These are phyloP conservation scores for Albula goreensis DNA, from an alignment of 2,113 vertebrate genomes.

Conservation along the genomic window DNA sequence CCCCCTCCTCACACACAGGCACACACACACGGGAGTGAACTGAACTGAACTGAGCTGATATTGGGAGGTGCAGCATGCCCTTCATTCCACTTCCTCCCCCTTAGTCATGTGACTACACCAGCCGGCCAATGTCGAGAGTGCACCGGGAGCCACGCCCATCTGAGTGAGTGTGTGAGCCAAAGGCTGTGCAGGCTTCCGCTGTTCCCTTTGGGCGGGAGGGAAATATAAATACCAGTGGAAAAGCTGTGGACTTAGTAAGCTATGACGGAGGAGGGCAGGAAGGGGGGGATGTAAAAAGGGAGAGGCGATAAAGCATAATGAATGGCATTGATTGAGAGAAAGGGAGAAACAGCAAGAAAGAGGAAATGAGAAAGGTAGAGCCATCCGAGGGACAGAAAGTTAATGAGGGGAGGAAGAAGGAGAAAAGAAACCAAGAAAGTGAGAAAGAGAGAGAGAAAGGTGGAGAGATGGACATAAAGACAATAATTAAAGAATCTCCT, in stretches of 20 bases:
- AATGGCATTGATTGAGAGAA: not conserved
- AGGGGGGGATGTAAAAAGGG: not conserved
- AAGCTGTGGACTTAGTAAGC: not conserved
- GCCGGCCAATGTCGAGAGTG: not conserved
- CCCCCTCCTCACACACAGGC: not conserved
- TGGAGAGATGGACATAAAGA: not conserved
- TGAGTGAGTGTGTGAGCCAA: not conserved
- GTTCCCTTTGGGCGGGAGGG: not conserved
- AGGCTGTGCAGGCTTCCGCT: not conserved
- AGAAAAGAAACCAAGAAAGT: not conserved
- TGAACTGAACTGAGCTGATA: not conserved
- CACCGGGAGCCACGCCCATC: not conserved
- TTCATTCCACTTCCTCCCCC: not conserved
- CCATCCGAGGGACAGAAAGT: slow-evolving; percentile 22
- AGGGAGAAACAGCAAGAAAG: slow-evolving; percentile 39
- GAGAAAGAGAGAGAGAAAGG: not conserved
- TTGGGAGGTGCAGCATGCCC: not conserved
- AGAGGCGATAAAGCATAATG: not conserved
- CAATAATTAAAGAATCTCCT: not conserved
- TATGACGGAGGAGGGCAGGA: not conserved
- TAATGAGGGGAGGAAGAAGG: not conserved
- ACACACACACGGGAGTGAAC: not conserved
- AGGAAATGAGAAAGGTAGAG: not conserved
- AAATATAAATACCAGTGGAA: slow-evolving; percentile 5
- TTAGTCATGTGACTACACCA: not conserved